phyloP scores from a whole-genome alignment of 2,113 vertebrate species.

The Sceloporus undulatus region DNA sequence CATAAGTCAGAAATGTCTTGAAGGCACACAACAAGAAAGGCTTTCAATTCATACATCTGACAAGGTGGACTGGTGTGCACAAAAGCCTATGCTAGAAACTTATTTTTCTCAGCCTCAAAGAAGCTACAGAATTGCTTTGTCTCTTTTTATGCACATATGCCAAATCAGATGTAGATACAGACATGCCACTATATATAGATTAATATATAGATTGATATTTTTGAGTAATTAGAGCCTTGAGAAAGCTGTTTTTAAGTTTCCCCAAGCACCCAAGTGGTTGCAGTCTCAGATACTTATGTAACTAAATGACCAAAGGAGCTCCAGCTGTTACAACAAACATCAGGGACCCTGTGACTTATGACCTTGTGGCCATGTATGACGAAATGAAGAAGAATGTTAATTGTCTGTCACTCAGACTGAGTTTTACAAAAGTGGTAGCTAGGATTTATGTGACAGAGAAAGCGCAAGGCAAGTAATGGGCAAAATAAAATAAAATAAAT shows the following conservation, averaged over 20 bases:
- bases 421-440: background rate
- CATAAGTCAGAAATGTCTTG: too few species aligned
- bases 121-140: too few species aligned
- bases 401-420: background rate
- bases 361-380: conserved; percentile 13
- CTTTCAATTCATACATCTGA: too few species aligned
- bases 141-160: too few species aligned
- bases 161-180: too few species aligned
- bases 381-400: conserved; percentile 8
- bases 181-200: background rate
- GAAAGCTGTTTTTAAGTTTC: background rate
- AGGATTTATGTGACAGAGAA: too few species aligned
- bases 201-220: background rate
- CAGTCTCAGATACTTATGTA: background rate
- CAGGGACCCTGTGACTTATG: conserved; percentile 10
- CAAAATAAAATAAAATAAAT: background rate
- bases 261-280: background rate
- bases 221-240: background rate
- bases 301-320: background rate
- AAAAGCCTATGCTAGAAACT: too few species aligned
- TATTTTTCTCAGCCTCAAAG: too few species aligned
- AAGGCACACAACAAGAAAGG: too few species aligned
- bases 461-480: background rate
- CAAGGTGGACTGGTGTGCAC: too few species aligned
- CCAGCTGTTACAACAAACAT: conserved; percentile 17